phyloP scores from a whole-genome alignment of 2,888 invertebrate species.

The Tipula vernalis region DNA sequence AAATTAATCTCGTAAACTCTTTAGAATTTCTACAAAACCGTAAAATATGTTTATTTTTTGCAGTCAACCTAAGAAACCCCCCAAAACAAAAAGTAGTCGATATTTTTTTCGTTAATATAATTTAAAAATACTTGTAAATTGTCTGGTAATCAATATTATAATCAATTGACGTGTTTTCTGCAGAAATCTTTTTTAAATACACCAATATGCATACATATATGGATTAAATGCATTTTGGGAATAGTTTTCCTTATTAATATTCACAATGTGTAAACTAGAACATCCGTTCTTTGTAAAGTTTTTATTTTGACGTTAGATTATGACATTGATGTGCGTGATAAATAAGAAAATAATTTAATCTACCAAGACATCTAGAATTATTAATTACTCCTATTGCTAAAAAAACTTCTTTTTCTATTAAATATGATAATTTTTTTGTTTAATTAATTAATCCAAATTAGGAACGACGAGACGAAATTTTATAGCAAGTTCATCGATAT shows the following conservation, averaged over 20 bases:
- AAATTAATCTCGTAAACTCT: background rate
- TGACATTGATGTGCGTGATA: background rate
- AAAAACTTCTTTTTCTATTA: background rate
- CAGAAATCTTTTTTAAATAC: background rate
- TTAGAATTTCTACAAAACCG: background rate
- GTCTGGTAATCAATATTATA: background rate
- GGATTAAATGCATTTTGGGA: background rate
- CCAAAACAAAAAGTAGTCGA: background rate
- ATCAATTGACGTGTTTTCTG: background rate
- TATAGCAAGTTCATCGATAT: conserved; percentile 5
- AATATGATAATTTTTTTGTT: background rate
- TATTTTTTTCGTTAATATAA: background rate
- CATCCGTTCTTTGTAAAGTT: background rate
- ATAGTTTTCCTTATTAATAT: background rate
- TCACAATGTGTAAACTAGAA: background rate
- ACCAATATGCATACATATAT: background rate
- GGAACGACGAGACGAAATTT: conserved; percentile 1
- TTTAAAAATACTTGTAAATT: background rate
- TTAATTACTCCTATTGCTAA: background rate
- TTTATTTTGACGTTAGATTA: background rate
- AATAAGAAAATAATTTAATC: background rate
- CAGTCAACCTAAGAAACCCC: background rate
- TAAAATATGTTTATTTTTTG: background rate
- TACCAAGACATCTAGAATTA: background rate
- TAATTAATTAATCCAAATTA: conserved; percentile 4